Evolutionary conservation across 1,140 invertebrate genomes (phyloP), one percentile per base, ranked within the genome.

Genomic region (Dendroctonus valens): DNA sequence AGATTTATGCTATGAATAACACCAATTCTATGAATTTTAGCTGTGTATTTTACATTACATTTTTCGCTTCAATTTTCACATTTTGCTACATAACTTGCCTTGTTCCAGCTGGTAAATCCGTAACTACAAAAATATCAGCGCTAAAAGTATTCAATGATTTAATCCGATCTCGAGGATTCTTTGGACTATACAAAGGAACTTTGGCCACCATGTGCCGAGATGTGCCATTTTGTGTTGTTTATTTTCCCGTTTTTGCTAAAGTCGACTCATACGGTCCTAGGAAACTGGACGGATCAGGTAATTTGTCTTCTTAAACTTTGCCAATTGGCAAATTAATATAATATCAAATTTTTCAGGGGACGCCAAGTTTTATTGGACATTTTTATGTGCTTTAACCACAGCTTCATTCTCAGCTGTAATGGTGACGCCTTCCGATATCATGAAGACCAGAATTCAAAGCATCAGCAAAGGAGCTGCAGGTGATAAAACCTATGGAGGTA

Each of bases 371-470:
- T 87, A 85, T 84, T 94, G 92, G 77, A 97, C 94, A 40, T 98
- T 99, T 81, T 72, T 96, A 46, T 87, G 93, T 49, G 97, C 97
- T 5, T 92, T 93, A 80, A 83, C 81, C 14, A 89, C 95, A 54
- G 97, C 96, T 5, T 94, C 92, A 11, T 83, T 88, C 11, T 91
- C 93, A 40, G 95, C 96, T 11, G 81, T 96, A 15, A 79, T 82
- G 15, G 97, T 98, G 0, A 99, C 97, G 83, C 97, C 97, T n/a
- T 87, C 98, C 76, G 97, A 99, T 84, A 97, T 99, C 69, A 89
- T 99, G n/a, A 99, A 99, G 83, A 99, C 97, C 0, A 84, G 97
- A 73, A 84, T 99, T 69, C 97, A 99, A 82, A 90, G 94, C 4
- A 83, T 99, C 58, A 93, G 91, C 65, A 92, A 92, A 81, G 38